A percentile compares a stretch with the other conserved stretches of the same genome.
phyloP scores from a whole-genome alignment of 2,888 invertebrate species.

The Azorinus chamasolen region DNA sequence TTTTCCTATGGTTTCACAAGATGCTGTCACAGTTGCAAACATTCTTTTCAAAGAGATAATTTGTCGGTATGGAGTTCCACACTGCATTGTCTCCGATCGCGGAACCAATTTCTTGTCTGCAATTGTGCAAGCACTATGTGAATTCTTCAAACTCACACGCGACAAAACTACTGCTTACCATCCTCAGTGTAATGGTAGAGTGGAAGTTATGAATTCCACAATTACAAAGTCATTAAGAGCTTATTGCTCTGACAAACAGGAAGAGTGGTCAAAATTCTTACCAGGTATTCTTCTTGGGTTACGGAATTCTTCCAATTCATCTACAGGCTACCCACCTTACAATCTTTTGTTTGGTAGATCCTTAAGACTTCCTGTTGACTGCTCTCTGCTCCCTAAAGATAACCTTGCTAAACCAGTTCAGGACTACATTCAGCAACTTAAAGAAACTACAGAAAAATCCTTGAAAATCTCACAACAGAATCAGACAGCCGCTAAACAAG shows the following conservation, averaged over 20 bases:
- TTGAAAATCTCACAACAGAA: constrained; percentile 29
- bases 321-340: constrained; percentile 6
- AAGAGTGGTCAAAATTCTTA: constrained; percentile 39
- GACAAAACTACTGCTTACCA: constrained; percentile 51
- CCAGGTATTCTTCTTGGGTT: constrained; percentile 57
- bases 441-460: constrained; percentile 7
- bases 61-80: constrained; percentile 53
- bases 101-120: constrained; percentile 60
- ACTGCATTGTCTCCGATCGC: constrained; percentile 35
- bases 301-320: constrained; percentile 4
- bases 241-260: constrained; percentile 42
- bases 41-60: constrained; percentile 53
- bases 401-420: constrained; percentile 4
- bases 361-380: constrained; percentile 20
- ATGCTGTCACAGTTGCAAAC: constrained; percentile 46
- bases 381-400: constrained; percentile 35
- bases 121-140: constrained; percentile 47
- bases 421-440: constrained; percentile 26
- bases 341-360: constrained; percentile 24
- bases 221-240: constrained; percentile 42
- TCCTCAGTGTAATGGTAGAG: constrained; percentile 48
- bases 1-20: constrained; percentile 53
- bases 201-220: constrained; percentile 36
- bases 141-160: constrained; percentile 48
- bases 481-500: constrained; percentile 8